Evolutionary conservation across 2,888 invertebrate species (phyloP).

Genomic region (Pollenia griseotomentosa): DNA sequence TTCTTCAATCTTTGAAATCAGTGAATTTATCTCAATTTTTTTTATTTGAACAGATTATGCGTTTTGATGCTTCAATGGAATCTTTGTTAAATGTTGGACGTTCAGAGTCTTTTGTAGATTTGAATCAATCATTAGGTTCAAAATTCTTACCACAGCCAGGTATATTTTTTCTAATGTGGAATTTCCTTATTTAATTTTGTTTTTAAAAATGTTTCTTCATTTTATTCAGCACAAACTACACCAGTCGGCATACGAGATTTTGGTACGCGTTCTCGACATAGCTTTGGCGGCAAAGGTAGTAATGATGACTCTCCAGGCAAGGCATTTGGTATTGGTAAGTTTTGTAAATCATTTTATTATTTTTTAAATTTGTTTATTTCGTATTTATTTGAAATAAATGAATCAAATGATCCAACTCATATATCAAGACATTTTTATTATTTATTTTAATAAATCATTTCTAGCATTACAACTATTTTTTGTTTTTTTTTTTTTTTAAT

Average conservation of each 20-base stretch:
- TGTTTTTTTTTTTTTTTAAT: neutral
- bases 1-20: constrained; percentile 7
- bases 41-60: constrained; percentile 88
- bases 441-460: constrained; percentile 28
- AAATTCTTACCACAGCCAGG: constrained; percentile 80
- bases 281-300: constrained; percentile 86
- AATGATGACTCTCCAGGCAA: constrained; percentile 87
- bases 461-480: constrained; percentile 4
- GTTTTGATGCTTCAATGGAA: constrained; percentile 92
- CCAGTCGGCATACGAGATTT: constrained; percentile 78
- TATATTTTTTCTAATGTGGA: constrained; percentile 71
- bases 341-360: constrained; percentile 36
- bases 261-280: constrained; percentile 84
- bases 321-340: constrained; percentile 92
- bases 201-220: neutral
- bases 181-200: neutral
- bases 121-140: constrained; percentile 84
- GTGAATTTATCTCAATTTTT: constrained; percentile 10
- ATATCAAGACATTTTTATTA: constrained; percentile 53
- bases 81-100: constrained; percentile 90
- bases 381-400: constrained; percentile 22
- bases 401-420: constrained; percentile 54
- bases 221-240: constrained; percentile 76
- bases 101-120: constrained; percentile 93
- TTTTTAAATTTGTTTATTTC: constrained; percentile 53